Evolutionary conservation across 2,113 vertebrate genomes (phyloP).

Genomic region (Sapajus apella): DNA sequence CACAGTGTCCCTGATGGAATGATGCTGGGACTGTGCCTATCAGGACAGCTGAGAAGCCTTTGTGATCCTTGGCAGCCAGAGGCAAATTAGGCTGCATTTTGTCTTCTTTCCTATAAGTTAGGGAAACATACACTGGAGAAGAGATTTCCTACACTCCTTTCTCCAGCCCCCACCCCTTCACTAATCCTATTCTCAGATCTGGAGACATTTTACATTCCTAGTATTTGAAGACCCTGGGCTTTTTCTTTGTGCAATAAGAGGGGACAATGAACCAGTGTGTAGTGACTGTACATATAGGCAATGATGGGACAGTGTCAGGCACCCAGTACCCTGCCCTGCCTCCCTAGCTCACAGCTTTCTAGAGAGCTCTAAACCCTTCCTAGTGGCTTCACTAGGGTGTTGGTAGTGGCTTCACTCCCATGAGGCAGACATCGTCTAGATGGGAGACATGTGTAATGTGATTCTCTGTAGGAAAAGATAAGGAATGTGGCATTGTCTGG

Average conservation of each 20-base stretch:
- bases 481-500: background rate
- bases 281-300: accelerated
- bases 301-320: background rate
- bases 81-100: background rate
- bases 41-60: background rate
- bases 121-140: background rate
- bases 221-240: background rate
- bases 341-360: background rate
- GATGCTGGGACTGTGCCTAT: background rate
- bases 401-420: background rate
- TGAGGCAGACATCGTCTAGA: background rate
- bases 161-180: background rate
- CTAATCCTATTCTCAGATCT: background rate
- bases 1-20: accelerated
- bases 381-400: background rate
- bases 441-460: background rate
- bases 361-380: background rate
- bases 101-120: background rate
- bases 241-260: background rate
- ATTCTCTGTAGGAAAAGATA: background rate
- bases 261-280: background rate
- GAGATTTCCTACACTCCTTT: background rate
- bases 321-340: background rate
- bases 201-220: background rate
- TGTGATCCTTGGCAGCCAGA: background rate